These are phyloP conservation scores for Lasioglossum pauxillum DNA, from an alignment of 2,888 invertebrate genomes.

Conservation along the genomic window DNA sequence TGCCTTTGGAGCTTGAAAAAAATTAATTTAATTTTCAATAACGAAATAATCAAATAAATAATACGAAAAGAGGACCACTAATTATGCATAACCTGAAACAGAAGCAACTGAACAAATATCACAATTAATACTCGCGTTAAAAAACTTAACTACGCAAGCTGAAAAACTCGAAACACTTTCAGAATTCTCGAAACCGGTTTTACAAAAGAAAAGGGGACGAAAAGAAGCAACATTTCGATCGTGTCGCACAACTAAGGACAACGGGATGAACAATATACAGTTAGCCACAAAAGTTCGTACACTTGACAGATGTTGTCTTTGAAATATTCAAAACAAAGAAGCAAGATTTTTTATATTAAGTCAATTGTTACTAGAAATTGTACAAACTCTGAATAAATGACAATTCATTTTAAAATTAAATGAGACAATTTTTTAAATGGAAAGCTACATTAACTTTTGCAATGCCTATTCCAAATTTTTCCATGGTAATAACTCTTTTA, in stretches of 20 bases:
- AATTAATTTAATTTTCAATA: not conserved
- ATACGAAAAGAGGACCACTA: not conserved
- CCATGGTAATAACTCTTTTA: not conserved
- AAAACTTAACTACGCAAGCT: not conserved
- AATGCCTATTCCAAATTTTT: not conserved
- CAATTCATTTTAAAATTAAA: not conserved
- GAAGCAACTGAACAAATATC: not conserved
- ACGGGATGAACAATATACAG: conserved; percentile 26
- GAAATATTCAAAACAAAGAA: not conserved
- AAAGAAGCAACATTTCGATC: conserved; percentile 20
- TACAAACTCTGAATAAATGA: not conserved
- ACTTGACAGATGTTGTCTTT: not conserved
- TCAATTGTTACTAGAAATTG: not conserved
- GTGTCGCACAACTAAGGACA: not conserved
- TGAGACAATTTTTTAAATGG: not conserved
- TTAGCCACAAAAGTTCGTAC: not conserved
- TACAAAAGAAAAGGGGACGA: not conserved
- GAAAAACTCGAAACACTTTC: not conserved
- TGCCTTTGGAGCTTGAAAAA: not conserved
- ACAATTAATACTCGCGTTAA: not conserved
- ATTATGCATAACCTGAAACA: not conserved
- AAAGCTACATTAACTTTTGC: not conserved
- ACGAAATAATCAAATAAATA: not conserved
- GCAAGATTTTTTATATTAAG: not conserved
- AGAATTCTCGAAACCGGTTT: not conserved